Evolutionary conservation across 2,113 vertebrate genomes (phyloP).

Genomic region (Stomatorhinus ivindoensis): DNA sequence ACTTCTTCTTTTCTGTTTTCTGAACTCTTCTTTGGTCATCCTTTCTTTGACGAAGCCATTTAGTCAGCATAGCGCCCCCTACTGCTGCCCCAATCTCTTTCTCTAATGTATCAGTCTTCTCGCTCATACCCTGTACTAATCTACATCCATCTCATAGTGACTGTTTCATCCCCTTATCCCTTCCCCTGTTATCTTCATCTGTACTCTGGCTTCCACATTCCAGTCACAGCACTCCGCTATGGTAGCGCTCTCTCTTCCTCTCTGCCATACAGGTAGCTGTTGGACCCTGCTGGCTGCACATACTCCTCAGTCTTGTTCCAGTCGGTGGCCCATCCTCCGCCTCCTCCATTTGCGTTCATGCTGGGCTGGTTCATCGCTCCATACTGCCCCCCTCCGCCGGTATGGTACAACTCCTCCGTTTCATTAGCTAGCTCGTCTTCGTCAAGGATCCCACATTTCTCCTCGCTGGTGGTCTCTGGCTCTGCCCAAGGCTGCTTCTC

Average conservation of each 20-base stretch:
- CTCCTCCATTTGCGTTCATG: slow-evolving; percentile 51
- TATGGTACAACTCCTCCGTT: slow-evolving; percentile 86
- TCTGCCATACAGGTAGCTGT: slow-evolving; percentile 75
- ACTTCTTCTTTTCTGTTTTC: not conserved
- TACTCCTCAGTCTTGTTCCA: slow-evolving; percentile 95
- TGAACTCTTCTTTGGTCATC: not conserved
- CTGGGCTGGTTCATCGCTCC: slow-evolving; percentile 70
- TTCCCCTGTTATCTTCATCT: not conserved
- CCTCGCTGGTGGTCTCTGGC: slow-evolving; percentile 84
- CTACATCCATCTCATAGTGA: slow-evolving; percentile 8
- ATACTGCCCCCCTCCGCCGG: slow-evolving; percentile 72
- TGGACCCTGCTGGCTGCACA: slow-evolving; percentile 77
- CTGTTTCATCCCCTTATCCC: not conserved
- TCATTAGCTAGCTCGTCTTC: slow-evolving; percentile 94
- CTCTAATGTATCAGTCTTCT: not conserved
- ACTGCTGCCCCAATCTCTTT: not conserved
- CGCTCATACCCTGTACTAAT: slow-evolving; percentile 3
- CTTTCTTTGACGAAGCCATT: not conserved
- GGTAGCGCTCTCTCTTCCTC: slow-evolving; percentile 54
- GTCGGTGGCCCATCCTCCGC: slow-evolving; percentile 70
- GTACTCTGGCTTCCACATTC: not conserved
- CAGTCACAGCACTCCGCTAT: slow-evolving; percentile 28
- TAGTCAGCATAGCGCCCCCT: not conserved
- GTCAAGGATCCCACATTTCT: slow-evolving; percentile 93
- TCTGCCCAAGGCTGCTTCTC: slow-evolving; percentile 96